Percentiles rank a stretch among this genome's conserved stretches.
Evolutionary conservation across 2,888 invertebrate species (phyloP).

Genomic region (Nomada ruficornis): DNA sequence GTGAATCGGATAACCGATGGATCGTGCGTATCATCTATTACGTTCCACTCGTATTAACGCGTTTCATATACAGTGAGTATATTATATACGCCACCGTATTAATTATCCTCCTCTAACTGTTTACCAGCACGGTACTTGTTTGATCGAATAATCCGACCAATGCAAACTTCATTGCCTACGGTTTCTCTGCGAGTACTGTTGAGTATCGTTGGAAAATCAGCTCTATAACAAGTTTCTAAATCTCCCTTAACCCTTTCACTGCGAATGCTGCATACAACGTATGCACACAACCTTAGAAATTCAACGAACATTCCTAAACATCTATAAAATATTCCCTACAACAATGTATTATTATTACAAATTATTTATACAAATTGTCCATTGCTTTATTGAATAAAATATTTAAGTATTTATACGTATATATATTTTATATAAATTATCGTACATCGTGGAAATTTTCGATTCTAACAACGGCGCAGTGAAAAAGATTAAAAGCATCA

Average conservation of each 20-base stretch:
- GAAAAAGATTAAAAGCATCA: too few species aligned
- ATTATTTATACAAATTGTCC: too few species aligned
- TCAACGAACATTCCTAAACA: neutral
- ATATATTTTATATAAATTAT: too few species aligned
- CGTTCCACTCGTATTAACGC: constrained; percentile 43
- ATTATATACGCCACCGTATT: constrained; percentile 56
- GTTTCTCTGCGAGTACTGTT: constrained; percentile 6
- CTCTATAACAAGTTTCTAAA: too few species aligned
- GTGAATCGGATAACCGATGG: constrained; percentile 38
- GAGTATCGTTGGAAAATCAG: neutral
- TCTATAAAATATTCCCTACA: too few species aligned
- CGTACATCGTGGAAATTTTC: too few species aligned
- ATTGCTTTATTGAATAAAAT: too few species aligned
- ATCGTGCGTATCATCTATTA: constrained; percentile 45
- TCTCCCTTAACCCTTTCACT: too few species aligned
- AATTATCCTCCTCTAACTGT: constrained; percentile 59
- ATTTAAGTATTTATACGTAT: too few species aligned
- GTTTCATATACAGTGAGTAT: constrained; percentile 52
- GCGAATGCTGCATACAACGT: too few species aligned
- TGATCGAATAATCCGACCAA: constrained; percentile 69
- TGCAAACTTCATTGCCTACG: constrained; percentile 71
- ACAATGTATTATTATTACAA: too few species aligned
- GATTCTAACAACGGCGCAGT: too few species aligned
- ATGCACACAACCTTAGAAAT: neutral
- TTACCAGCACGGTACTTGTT: constrained; percentile 66